Conservation (phyloP, 1,140 invertebrate genomes). For the Drosophila arawakana region DNA sequence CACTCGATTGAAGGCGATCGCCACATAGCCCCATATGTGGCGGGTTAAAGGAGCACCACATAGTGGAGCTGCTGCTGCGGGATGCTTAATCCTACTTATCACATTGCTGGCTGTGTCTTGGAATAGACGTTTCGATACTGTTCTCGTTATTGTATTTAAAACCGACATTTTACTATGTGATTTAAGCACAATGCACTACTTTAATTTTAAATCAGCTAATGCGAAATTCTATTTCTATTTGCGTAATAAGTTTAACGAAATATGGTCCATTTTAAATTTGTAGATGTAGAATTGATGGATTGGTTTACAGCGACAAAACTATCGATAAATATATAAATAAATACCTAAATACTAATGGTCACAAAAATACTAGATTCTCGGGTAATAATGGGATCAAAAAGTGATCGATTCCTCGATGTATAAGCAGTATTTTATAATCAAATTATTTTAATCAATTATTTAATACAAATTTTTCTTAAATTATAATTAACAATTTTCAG, state of each 20-base stretch:
- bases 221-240: conserved; percentile 4
- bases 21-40: conserved; percentile 76
- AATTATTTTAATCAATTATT: too few relatives aligned
- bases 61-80: background rate
- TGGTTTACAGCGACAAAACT: too few relatives aligned
- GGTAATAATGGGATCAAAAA: too few relatives aligned
- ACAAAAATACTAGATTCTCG: too few relatives aligned
- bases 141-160: conserved; percentile 30
- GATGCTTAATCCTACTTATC: background rate
- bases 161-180: conserved; percentile 51
- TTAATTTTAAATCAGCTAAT: background rate
- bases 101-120: background rate
- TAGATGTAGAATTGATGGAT: background rate
- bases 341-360: too few relatives aligned
- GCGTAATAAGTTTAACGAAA: too few relatives aligned
- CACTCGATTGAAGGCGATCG: conserved; percentile 78
- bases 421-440: too few relatives aligned
- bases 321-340: too few relatives aligned
- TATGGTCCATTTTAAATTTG: conserved; percentile 30
- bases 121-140: conserved; percentile 21
- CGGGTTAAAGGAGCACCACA: background rate
- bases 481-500: too few relatives aligned
- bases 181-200: conserved; percentile 31
- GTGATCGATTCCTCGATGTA: too few relatives aligned
- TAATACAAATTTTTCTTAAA: too few relatives aligned